Percentiles rank a stretch among this genome's conserved stretches.
phyloP scores from a whole-genome alignment of 2,113 vertebrate species.

The Ifrita kowaldi region DNA sequence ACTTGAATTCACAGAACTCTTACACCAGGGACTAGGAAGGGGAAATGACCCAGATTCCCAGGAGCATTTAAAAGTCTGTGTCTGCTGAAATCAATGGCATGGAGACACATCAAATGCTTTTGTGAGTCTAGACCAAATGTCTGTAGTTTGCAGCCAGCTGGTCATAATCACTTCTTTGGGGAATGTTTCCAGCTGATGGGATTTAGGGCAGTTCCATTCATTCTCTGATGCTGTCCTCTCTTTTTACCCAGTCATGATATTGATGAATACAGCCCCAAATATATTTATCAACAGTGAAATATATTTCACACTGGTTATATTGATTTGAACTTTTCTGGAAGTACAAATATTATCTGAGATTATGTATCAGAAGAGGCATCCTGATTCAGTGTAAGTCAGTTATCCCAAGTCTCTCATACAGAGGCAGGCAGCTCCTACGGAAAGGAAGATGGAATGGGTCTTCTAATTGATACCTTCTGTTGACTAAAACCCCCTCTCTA shows the following conservation, averaged over 20 bases:
- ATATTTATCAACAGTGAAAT: neutral
- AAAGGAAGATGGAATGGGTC: neutral
- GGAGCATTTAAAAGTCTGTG: neutral
- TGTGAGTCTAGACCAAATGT: slow-evolving; percentile 32
- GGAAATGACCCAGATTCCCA: neutral
- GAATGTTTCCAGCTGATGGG: slow-evolving; percentile 48
- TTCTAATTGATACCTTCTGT: neutral
- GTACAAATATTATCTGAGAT: neutral
- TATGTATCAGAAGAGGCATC: neutral
- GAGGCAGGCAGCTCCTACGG: neutral
- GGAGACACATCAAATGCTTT: slow-evolving; percentile 1
- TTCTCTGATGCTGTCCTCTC: neutral
- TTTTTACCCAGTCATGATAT: neutral
- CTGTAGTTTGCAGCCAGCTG: slow-evolving; percentile 44
- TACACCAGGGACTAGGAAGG: neutral
- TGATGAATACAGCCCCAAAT: neutral
- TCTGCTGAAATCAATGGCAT: neutral
- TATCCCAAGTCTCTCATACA: neutral
- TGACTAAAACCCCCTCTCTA: neutral
- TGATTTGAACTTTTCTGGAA: neutral
- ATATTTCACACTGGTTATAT: neutral
- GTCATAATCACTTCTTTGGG: slow-evolving; percentile 10
- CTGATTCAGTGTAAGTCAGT: neutral
- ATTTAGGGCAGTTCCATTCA: neutral
- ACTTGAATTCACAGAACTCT: neutral